Percentiles rank a stretch among this genome's conserved stretches.
phyloP scores from a whole-genome alignment of 2,113 vertebrate species.

The Caracal caracal region DNA sequence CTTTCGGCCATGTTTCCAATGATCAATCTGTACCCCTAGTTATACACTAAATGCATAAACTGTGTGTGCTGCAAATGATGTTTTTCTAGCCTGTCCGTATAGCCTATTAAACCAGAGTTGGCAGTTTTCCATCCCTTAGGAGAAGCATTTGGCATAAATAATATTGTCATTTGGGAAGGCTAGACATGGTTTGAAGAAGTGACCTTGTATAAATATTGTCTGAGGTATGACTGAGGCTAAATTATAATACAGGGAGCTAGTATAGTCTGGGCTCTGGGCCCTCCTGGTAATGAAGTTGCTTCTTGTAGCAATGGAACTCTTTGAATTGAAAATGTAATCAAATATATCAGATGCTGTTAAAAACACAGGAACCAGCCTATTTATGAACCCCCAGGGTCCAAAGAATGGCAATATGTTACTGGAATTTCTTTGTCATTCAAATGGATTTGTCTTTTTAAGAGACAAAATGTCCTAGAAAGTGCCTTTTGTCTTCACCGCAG shows the following conservation, averaged over 20 bases:
- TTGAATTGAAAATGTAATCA: conserved; percentile 76
- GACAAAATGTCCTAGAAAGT: conserved; percentile 63
- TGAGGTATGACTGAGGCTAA: conserved; percentile 88
- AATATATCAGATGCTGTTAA: conserved; percentile 71
- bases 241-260: conserved; percentile 87
- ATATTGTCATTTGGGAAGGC: conserved; percentile 89
- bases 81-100: conserved; percentile 87
- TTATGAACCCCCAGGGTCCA: conserved; percentile 66
- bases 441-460: conserved; percentile 67
- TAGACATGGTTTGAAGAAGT: conserved; percentile 88
- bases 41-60: conserved; percentile 85
- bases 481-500: conserved; percentile 29
- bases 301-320: conserved; percentile 81
- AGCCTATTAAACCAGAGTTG: conserved; percentile 87
- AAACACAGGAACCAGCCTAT: conserved; percentile 56
- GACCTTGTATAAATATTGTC: conserved; percentile 90
- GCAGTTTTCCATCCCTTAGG: conserved; percentile 85
- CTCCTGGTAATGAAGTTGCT: conserved; percentile 81
- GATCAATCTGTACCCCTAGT: conserved; percentile 85
- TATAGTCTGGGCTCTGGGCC: conserved; percentile 83
- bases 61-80: conserved; percentile 85
- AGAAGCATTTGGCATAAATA: conserved; percentile 89
- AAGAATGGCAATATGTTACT: conserved; percentile 58
- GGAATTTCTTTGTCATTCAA: conserved; percentile 68
- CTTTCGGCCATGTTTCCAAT: conserved; percentile 82